Evolutionary conservation across 2,113 vertebrate genomes (phyloP), one percentile per base, ranked within the genome.

Genomic region (Genyomyrus donnyi): DNA sequence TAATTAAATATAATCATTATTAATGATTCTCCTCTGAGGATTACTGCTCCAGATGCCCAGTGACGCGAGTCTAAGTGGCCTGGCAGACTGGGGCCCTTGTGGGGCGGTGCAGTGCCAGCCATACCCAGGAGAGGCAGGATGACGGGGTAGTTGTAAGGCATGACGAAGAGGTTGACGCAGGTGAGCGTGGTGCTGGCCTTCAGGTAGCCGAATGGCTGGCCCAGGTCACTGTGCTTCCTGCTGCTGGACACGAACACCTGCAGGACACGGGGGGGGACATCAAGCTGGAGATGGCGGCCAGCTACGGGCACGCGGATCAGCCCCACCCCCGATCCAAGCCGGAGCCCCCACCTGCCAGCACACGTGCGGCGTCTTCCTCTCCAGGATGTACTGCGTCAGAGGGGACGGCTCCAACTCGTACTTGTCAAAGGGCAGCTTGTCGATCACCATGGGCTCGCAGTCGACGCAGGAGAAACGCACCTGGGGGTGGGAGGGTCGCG

Each of bases 401-500:
- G 98, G 98, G 1, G 98, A 99, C 10, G 98, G 98, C 94, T 99
- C 98, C 93, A 99, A 96, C 93, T 99, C 98, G 1, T 99, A 99
- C 94, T 99, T 99, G 96, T 99, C 98, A 91, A 99, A 99, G 56
- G 98, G 98, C 90, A 99, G 96, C 94, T 99, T 99, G 93, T 99
- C 98, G 86, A 99, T 99, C 91, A 99, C 98, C 98, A 99, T 99
- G 74, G 98, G 98, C 91, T 99, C 98, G 92, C 97, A 98, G 94
- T 99, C 98, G 50, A 97, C 93, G 90, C 98, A 99, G 53, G 97
- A 98, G 94, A 99, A 99, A 50, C 96, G 97, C 91, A 99, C 97
- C 91, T 98, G 92, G 0, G 98, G 98, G 92, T 99, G 98, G 93
- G 98, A 96, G 13, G 97, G 95, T 92, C 98, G 97, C 1, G 98